Base-by-base conservation (phyloP, 2,113 vertebrate species). In the Poeciliopsis turrubarensis region DNA sequence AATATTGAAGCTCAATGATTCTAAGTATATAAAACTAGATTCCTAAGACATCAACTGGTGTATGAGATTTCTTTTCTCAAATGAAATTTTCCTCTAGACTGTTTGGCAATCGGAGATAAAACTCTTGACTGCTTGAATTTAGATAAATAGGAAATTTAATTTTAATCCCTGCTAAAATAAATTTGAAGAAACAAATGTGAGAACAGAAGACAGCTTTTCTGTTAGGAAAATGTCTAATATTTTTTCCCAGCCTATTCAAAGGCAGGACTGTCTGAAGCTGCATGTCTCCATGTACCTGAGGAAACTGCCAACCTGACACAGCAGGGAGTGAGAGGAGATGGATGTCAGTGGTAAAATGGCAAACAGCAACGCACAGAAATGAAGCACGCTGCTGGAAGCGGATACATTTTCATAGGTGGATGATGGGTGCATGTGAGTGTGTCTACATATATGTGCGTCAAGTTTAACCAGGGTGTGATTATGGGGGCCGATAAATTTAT, bases 291-390 rank as follows among this genome's bases (percentile, higher is more conserved):
- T 70, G 81, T 54, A 66, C 68, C 74, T 14, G 78, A 85, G 63
- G 77, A 79, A 61, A 29, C 47, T 41, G 70, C 69, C 66, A 80
- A 87, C 69, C 78, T 85, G 83, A 84, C 70, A 22, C 69, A 61
- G 71, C 47, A 69, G 75, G 70, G 76, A 68, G 70, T 82, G 63
- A 65, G 64, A 51, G 29, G 73, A 87, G 90, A 91, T 81, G 72
- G 77, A 90, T 88, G 64, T 73, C 68, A 76, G 80, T 77, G 65
- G 81, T 78, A 77, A 82, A 90, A 75, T 83, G 87, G 83, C 81
- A 83, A 57, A 85, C 83, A 87, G 82, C 41, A 19, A 88, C 65
- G 81, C 75, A 67, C 73, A 87, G 72, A 82, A 84, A 89, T 83
- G 77, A 78, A 87, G 77, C 85, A 80, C 60, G 47, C 68, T 47